Percentiles rank a stretch among this genome's conserved stretches.
phyloP scores from a whole-genome alignment of 2,888 invertebrate genomes.

The Epistrophe grossulariae region DNA sequence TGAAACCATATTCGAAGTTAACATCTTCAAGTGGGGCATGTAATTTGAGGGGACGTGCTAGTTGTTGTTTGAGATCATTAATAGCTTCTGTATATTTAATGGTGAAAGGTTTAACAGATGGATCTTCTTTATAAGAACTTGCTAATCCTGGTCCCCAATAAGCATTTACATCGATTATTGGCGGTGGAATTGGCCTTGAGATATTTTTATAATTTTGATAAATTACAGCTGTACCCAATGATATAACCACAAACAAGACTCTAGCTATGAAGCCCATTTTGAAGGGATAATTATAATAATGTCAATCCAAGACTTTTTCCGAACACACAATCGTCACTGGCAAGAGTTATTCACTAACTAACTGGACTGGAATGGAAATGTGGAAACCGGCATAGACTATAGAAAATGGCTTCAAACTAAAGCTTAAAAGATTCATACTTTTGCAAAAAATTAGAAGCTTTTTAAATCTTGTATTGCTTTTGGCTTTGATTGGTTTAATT shows the following conservation, averaged over 20 bases:
- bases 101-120: slow-evolving; percentile 79
- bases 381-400: slow-evolving; percentile 19
- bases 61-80: slow-evolving; percentile 86
- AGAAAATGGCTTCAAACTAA: neutral
- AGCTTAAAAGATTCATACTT: neutral
- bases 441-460: neutral
- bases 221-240: slow-evolving; percentile 79
- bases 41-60: slow-evolving; percentile 85
- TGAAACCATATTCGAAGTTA: slow-evolving; percentile 93
- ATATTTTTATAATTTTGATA: slow-evolving; percentile 80
- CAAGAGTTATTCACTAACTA: slow-evolving; percentile 32
- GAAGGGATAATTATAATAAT: neutral
- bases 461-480: slow-evolving; percentile 1
- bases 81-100: slow-evolving; percentile 77
- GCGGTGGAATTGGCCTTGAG: slow-evolving; percentile 79
- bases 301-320: neutral
- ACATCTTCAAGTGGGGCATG: slow-evolving; percentile 87
- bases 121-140: slow-evolving; percentile 80
- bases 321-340: slow-evolving; percentile 11
- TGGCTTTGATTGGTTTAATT: slow-evolving; percentile 17
- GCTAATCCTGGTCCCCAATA: slow-evolving; percentile 82
- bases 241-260: slow-evolving; percentile 78
- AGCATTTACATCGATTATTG: slow-evolving; percentile 80
- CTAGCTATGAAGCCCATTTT: slow-evolving; percentile 77
- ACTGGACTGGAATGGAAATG: slow-evolving; percentile 7